A percentile compares a stretch with the other conserved stretches of the same genome.
phyloP scores from a whole-genome alignment of 2,888 invertebrate species.

The Cantharis rustica region DNA sequence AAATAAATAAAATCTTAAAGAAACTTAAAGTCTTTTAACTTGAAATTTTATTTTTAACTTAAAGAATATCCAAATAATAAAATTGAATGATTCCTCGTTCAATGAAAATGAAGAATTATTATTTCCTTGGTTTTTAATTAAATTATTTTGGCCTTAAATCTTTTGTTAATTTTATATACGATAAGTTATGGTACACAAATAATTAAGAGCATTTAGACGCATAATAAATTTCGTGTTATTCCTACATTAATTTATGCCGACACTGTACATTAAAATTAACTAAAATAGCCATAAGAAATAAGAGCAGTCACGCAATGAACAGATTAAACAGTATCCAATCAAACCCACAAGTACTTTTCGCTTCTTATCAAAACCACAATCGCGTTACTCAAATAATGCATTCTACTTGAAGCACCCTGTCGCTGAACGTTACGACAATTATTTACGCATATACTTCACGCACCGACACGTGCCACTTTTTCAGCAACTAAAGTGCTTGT shows the following conservation, averaged over 20 bases:
- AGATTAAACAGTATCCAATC: slow-evolving; percentile 50
- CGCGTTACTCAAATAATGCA: slow-evolving; percentile 27
- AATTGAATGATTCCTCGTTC: too few relatives aligned
- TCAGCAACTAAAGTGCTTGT: slow-evolving; percentile 24
- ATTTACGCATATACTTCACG: slow-evolving; percentile 31
- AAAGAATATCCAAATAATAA: too few relatives aligned
- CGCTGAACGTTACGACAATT: slow-evolving; percentile 28
- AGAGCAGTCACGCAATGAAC: slow-evolving; percentile 46
- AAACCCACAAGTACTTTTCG: slow-evolving; percentile 47
- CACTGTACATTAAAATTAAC: slow-evolving; percentile 28
- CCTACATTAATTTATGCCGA: slow-evolving; percentile 28
- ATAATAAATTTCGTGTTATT: slow-evolving; percentile 22
- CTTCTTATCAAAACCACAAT: slow-evolving; percentile 42
- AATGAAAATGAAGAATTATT: too few relatives aligned
- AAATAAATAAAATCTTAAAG: too few relatives aligned
- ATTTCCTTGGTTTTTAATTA: neutral
- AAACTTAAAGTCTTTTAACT: too few relatives aligned
- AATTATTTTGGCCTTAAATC: neutral
- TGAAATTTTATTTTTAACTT: too few relatives aligned
- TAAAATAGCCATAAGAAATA: slow-evolving; percentile 24
- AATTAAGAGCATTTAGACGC: slow-evolving; percentile 21
- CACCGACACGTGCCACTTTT: slow-evolving; percentile 33
- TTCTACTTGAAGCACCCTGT: slow-evolving; percentile 18
- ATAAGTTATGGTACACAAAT: neutral
- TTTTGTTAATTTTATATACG: neutral